Base-by-base conservation (phyloP, 2,113 vertebrate genomes). In the Aegithalos caudatus region DNA sequence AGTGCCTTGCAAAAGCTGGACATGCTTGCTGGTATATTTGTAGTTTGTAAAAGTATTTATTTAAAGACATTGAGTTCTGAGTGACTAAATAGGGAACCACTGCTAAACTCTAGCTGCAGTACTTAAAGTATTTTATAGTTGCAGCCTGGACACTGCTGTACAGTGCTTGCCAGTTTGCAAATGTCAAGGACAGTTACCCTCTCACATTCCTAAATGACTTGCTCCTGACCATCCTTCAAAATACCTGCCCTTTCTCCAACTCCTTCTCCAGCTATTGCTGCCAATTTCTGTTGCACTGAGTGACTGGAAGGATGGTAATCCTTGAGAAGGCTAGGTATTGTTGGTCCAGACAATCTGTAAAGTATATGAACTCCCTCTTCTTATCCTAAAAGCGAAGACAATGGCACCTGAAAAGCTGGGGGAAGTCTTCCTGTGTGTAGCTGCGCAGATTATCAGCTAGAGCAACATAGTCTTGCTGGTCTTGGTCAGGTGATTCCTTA, bases 121-220 rank as follows among this genome's bases (percentile, higher is more conserved):
- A 85, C 86, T 71, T 88, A 19, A 61, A 54, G 65, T 50, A 61
- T 73, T 95, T 85, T 81, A 15, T 86, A 87, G 66, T 86, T 88
- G 72, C 38, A 94, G 89, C 54, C 72, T 92, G 93, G 76, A 44
- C 37, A 5, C 81, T 82, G 70, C 61, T 25, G 50, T 88, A 54
- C 61, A 62, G 64, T 1, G 9, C 92, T 93, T 97, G 95, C 89
- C 95, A 94, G 95, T 60, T 93, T 70, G 88, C 81, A 97, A 96
- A 94, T 97, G 95, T 96, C 95, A 95, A 96, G 96, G 95, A 16
- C 95, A 48, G 83, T 88, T 84, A 51, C 80, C 31, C 62, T 94
- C 81, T 94, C 61, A 11, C 80, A 56, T 92, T 92, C 94, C 84
- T 77, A 50, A 74, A 65, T 58, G 50, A 80, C 64, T 92, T 73